These are phyloP conservation scores for Spea hammondii DNA, from an alignment of 2,797 vertebrate genomes.

Conservation along the genomic window DNA sequence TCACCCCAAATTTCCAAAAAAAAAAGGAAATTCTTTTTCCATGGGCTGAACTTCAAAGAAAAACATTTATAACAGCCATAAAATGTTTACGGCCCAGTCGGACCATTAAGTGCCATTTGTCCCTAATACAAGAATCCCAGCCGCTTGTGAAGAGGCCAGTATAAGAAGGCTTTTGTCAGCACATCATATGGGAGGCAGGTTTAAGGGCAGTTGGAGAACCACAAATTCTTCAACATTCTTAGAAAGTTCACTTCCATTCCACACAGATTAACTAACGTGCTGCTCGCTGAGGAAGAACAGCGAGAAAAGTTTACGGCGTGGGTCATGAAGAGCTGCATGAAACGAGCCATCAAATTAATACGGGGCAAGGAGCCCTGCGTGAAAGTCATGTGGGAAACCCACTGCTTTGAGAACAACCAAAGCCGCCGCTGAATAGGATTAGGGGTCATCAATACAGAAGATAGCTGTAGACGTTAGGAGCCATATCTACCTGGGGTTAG, in stretches of 20 bases:
- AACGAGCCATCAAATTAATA: too few relatives aligned
- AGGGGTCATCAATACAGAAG: too few relatives aligned
- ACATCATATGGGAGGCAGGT: slow-evolving; percentile 43
- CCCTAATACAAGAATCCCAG: slow-evolving; percentile 46
- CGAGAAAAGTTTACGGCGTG: too few relatives aligned
- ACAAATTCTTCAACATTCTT: slow-evolving; percentile 42
- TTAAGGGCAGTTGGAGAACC: slow-evolving; percentile 30
- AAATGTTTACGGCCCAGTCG: slow-evolving; percentile 68
- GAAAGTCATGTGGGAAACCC: too few relatives aligned
- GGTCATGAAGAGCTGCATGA: too few relatives aligned
- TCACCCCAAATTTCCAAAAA: slow-evolving; percentile 67
- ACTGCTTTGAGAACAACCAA: too few relatives aligned
- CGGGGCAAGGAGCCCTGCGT: too few relatives aligned
- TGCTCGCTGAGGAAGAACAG: too few relatives aligned
- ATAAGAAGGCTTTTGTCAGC: slow-evolving; percentile 44
- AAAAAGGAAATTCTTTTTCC: slow-evolving; percentile 69
- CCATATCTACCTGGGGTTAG: too few relatives aligned
- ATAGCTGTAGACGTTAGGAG: too few relatives aligned
- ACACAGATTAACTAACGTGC: not conserved
- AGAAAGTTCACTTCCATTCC: slow-evolving; percentile 35
- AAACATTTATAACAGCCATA: slow-evolving; percentile 69
- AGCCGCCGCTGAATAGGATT: too few relatives aligned
- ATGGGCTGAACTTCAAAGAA: slow-evolving; percentile 66
- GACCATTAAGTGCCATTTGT: slow-evolving; percentile 59
- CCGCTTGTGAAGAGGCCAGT: slow-evolving; percentile 36